A percentile compares a stretch with the other conserved stretches of the same genome.
Conservation (phyloP, 2,113 vertebrate species). For the Sialia sialis region DNA sequence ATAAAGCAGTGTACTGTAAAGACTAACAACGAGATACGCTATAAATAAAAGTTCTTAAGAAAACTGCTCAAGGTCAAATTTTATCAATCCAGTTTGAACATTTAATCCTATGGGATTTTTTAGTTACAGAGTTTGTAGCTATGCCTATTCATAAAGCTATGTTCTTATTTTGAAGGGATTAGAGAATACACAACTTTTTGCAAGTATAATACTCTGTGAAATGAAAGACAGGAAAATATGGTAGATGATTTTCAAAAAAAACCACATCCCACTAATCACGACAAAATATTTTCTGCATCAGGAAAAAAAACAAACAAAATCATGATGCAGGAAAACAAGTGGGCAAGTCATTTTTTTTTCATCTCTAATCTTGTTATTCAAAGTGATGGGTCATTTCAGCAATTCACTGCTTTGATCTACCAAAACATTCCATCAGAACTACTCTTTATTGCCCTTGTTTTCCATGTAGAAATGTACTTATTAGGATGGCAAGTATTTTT, state of each 20-base stretch:
- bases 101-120: neutral
- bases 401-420: neutral
- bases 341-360: neutral
- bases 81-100: neutral
- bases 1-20: constrained; percentile 1
- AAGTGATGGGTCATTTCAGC: neutral
- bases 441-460: neutral
- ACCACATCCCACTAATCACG: neutral
- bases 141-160: neutral
- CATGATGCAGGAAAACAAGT: neutral
- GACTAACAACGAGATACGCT: constrained; percentile 21
- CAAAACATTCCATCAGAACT: neutral
- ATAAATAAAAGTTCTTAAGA: constrained; percentile 41
- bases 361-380: neutral
- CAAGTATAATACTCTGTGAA: neutral
- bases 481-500: neutral
- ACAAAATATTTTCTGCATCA: neutral
- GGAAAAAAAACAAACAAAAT: neutral
- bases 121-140: neutral
- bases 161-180: neutral
- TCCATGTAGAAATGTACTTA: neutral
- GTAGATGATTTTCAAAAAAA: neutral
- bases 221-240: neutral
- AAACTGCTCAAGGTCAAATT: constrained; percentile 30
- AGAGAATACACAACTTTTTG: neutral